These are phyloP conservation scores for Drosophila subpulchrella DNA, from an alignment of 1,140 invertebrate species.

Conservation along the genomic window DNA sequence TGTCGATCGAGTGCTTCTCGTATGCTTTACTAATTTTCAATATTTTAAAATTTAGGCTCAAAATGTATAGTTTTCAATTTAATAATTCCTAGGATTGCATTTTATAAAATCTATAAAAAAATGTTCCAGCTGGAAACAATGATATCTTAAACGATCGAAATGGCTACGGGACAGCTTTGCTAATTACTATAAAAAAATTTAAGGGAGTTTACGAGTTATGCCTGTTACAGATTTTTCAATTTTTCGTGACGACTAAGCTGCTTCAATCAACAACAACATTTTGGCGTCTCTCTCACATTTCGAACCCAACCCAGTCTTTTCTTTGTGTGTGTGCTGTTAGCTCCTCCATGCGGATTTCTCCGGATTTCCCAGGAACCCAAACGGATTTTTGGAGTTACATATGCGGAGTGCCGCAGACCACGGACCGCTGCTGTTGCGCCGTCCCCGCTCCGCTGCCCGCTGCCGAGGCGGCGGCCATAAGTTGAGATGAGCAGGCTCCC, in stretches of 20 bases:
- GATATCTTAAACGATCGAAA: conserved; percentile 5
- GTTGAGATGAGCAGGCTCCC: conserved; percentile 75
- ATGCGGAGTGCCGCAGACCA: conserved; percentile 82
- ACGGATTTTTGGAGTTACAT: conserved; percentile 58
- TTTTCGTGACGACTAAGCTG: conserved; percentile 72
- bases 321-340: conserved; percentile 33
- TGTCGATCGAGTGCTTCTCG: conserved; percentile 3
- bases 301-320: conserved; percentile 40
- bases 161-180: conserved; percentile 19
- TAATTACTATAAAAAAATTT: conserved; percentile 30
- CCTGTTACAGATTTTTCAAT: conserved; percentile 50
- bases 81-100: conserved; percentile 14
- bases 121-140: too few relatives aligned
- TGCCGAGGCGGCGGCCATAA: conserved; percentile 75
- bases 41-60: conserved; percentile 22
- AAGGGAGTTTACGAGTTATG: conserved; percentile 25
- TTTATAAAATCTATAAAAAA: conserved; percentile 23
- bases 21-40: background rate
- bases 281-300: conserved; percentile 69
- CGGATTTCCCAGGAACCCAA: conserved; percentile 20
- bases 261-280: conserved; percentile 76
- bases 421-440: conserved; percentile 69
- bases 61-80: background rate
- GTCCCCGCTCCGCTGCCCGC: conserved; percentile 72
- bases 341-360: conserved; percentile 16